Percentiles rank a stretch among this genome's conserved stretches.
Conservation (phyloP, 2,113 vertebrate genomes). For the Myotis brandtii region DNA sequence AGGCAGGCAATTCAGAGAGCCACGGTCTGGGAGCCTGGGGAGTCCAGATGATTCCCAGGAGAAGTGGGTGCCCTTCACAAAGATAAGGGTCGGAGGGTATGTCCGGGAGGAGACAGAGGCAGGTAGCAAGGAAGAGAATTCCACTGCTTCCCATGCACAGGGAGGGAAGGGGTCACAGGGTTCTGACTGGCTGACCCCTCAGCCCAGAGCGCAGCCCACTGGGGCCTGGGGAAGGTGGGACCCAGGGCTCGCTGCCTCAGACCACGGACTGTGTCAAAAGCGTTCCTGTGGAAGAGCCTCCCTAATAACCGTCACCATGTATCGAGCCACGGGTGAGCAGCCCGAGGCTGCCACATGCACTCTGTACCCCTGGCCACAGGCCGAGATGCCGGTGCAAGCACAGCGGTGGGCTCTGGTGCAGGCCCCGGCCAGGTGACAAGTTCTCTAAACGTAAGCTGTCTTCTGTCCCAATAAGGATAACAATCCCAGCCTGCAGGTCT, state of each 20-base stretch:
- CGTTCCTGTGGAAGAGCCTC: not conserved
- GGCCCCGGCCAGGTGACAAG: not conserved
- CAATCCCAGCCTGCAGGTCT: not conserved
- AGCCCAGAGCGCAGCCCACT: not conserved
- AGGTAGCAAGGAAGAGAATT: too few relatives aligned
- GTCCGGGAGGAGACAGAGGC: too few relatives aligned
- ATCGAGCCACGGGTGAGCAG: too few relatives aligned
- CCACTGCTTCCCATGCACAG: not conserved
- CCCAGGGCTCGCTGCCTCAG: not conserved
- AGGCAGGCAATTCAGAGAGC: not conserved
- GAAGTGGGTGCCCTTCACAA: not conserved
- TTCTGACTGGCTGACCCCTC: not conserved
- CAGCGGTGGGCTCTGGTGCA: not conserved
- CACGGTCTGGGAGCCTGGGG: rapidly evolving
- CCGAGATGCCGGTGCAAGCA: rapidly evolving
- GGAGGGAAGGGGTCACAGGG: not conserved
- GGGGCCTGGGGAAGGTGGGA: not conserved
- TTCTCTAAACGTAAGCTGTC: not conserved
- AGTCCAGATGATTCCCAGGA: not conserved
- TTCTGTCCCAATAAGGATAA: not conserved
- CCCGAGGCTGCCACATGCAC: not conserved
- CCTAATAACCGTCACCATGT: not conserved
- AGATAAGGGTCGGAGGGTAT: not conserved
- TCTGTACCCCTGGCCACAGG: not conserved
- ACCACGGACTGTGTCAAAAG: not conserved